Base-by-base conservation (phyloP, 2,888 invertebrate species). In the Leptopilina drosophilae region DNA sequence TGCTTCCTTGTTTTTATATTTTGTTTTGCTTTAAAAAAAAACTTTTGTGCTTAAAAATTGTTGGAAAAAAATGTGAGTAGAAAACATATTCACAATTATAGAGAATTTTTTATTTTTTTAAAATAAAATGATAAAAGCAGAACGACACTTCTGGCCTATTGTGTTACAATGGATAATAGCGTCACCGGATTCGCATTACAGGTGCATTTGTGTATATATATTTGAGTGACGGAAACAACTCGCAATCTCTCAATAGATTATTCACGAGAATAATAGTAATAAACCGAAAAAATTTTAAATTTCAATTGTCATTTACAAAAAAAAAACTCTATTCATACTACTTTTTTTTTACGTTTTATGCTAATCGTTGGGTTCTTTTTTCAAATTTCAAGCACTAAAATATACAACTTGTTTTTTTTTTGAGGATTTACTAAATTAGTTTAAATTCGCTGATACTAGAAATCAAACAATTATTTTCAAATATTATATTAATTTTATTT, bases 111-210 rank as follows among this genome's bases (percentile, higher is more conserved):
- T 26, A 6, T 49, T 46, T 69, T 14, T 33, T n/a, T 12, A 53
- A 53, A 69, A 26, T 69, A 26, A 69, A 69, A 69, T 14, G 20
- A 53, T 20, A 56, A 33, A 56, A 33, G 53, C 46, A 56, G 64
- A 80, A 80, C 53, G 64, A 77, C 65, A 73, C 59, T 64, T 20
- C 20, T 65, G 66, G 62, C 69, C 8, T 15, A 77, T 79, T 59
- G 66, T 76, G 15, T 73, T 77, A 82, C 81, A 82, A 81, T 81
- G 78, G 77, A 14, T 20, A 73, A 46, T 56, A 53, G 56, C 62
- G 80, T 75, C 78, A 78, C 20, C 73, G 77, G 66, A 83, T 83
- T 83, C 82, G 64, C 83, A 82, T 80, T 62, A 81, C 76, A 83
- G 81, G 79, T 77, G 49, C 80, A 64, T 64, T 79, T 78, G 76